These are phyloP conservation scores for Coendou prehensilis DNA, from an alignment of 2,797 vertebrate genomes.

Conservation along the genomic window DNA sequence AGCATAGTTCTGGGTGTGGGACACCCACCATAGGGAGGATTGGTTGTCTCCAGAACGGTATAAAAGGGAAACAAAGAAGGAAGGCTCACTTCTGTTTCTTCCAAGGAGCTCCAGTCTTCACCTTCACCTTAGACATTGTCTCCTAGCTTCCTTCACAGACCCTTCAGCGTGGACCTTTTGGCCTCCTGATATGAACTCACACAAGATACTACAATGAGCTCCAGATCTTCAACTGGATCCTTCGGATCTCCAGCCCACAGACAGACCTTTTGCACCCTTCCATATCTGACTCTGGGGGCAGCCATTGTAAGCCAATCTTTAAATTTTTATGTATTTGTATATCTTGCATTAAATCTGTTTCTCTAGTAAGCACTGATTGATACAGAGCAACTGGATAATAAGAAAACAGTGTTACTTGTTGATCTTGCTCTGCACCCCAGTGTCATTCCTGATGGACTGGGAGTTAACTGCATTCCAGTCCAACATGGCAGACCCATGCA, in stretches of 20 bases:
- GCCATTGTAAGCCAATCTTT: background rate
- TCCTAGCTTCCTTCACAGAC: background rate
- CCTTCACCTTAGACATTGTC: background rate
- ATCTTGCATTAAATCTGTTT: background rate
- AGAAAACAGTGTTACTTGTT: background rate
- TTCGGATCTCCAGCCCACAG: background rate
- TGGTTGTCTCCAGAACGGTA: background rate
- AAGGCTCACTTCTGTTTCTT: background rate
- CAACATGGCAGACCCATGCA: background rate
- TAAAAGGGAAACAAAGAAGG: background rate
- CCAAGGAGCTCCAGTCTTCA: background rate
- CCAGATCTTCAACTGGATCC: background rate
- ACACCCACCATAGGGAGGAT: background rate
- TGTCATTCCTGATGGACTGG: background rate
- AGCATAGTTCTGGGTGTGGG: background rate
- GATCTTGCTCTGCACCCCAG: background rate
- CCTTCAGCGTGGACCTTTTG: background rate
- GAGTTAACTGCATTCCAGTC: background rate
- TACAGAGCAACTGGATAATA: background rate
- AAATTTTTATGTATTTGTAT: background rate
- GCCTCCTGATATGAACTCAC: background rate
- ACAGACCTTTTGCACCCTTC: background rate
- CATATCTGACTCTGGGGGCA: background rate
- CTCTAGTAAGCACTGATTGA: background rate
- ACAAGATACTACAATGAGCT: background rate